Evolutionary conservation across 2,797 vertebrate species (phyloP), one percentile per base, ranked within the genome.

Genomic region (Glyptemys insculpta): DNA sequence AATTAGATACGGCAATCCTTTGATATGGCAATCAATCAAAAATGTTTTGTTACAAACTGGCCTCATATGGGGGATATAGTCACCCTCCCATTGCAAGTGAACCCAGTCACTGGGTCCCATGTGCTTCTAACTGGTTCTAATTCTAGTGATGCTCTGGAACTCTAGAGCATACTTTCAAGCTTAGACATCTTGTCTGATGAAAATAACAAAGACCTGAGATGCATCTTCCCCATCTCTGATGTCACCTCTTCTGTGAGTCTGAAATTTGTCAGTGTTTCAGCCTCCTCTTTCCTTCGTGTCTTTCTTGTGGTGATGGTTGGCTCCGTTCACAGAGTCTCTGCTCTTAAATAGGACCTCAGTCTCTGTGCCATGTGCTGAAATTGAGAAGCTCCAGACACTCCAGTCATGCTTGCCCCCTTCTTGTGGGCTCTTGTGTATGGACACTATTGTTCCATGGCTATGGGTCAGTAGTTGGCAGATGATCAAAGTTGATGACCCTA

Each of bases 1-100:
- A 47, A 47, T 76, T 41, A 68, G 25, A 83, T 57, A n/a, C 93
- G 8, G 76, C 41, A 8, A 14, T 12, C 27, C 29, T 12, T 72
- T 62, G 19, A 16, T 62, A 57, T 12, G 18, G 62, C n/a, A 68
- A 37, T 37, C 65, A 37, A 47, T 94, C 91, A 18, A 85, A 91
- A 92, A 80, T n/a, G 1, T 52, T 14, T 34, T 68, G n/a, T 37
- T 56, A 8, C 18, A 47, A 29, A 34, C 15, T 62, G 56, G 41
- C 0, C 0, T 0, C 5, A 4, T 41, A 53, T 44, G 19, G 49
- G 76, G 47, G 12, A 27, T 41, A 10, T 34, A 53, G 9, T 65
- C 27, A 72, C 8, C 4, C 68, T 80, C 54, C 52, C 65, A 5
- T 83, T 79, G 8, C 0, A 5, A 14, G 27, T 65, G 76, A 44